Evolutionary conservation across 2,113 vertebrate genomes (phyloP).

Genomic region (Riparia riparia): DNA sequence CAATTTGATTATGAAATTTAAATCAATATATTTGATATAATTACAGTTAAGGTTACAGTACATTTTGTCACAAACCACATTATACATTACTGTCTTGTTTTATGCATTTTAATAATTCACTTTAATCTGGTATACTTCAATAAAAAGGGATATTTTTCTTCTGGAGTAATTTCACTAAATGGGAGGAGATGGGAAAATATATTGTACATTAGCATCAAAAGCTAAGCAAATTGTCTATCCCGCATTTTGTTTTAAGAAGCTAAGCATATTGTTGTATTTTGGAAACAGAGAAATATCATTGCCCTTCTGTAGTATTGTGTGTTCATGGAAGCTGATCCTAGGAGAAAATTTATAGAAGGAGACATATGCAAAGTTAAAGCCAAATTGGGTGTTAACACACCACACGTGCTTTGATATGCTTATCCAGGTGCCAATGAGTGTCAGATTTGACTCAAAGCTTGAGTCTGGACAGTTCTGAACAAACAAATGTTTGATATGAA

Average conservation of each 20-base stretch:
- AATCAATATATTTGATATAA: conserved; percentile 77
- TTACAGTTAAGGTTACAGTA: conserved; percentile 77
- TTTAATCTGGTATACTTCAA: conserved; percentile 62
- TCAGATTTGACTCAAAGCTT: background rate
- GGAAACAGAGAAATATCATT: background rate
- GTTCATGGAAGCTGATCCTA: background rate
- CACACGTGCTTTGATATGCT: background rate
- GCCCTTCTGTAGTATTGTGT: background rate
- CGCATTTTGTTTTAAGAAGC: conserved; percentile 54
- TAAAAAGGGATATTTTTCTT: conserved; percentile 70
- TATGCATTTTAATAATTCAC: conserved; percentile 70
- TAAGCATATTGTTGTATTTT: background rate
- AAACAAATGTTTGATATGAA: background rate
- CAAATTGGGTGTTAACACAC: conserved; percentile 7
- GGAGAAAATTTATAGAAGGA: background rate
- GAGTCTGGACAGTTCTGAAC: background rate
- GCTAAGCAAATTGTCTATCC: conserved; percentile 42
- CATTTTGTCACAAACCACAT: conserved; percentile 67
- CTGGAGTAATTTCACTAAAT: conserved; percentile 67
- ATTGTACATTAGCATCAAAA: conserved; percentile 54
- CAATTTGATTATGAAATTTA: conserved; percentile 76
- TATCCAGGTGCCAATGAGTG: background rate
- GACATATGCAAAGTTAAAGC: background rate
- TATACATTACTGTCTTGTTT: conserved; percentile 68
- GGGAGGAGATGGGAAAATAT: conserved; percentile 57